Evolutionary conservation across 2,797 vertebrate species (phyloP), one percentile per base, ranked within the genome.

Genomic region (Danio aesculapii): DNA sequence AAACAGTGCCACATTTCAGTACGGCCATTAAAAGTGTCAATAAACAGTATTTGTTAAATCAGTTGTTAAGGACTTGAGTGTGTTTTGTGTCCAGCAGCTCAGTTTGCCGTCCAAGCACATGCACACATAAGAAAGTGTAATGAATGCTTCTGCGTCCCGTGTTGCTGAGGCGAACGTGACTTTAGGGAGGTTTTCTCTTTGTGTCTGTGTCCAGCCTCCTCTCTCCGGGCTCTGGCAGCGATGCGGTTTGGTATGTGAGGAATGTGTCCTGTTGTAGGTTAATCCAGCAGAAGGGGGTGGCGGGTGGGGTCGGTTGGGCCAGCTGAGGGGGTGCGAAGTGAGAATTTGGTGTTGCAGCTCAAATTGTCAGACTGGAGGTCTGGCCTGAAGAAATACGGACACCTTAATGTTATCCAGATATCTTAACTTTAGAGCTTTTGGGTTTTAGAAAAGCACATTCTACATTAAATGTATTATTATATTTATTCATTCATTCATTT

Each of bases 181-280:
- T 61, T 10, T 39, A 41, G 14, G 6, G 1, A 14, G 44, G 11
- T 41, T 69, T 78, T 59, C 44, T 9, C 30, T 70, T 68, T 77
- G 50, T 21, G 64, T 69, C 64, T 14, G 12, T 57, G 30, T 53
- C 77, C 49, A 71, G 21, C 11, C 47, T 19, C 49, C 47, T 50
- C 30, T 81, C 68, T 77, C 75, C 47, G 16, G 83, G 58, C 63
- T 84, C 84, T 85, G 83, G 81, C 83, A 79, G 69, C 72, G 66
- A 84, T 85, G 81, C 82, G 75, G 81, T 82, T 63, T 84, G 88
- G 86, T 87, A 91, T 89, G 86, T 81, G 58, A 78, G 87, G 88
- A 90, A 89, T 88, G 85, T 83, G 73, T 61, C 16, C 72, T 83
- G 77, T 72, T 62, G 52, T 83, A 81, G 83, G 71, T 82, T 87